These are phyloP conservation scores for Atherinomorus stipes DNA, from an alignment of 2,113 vertebrate genomes.

Conservation along the genomic window DNA sequence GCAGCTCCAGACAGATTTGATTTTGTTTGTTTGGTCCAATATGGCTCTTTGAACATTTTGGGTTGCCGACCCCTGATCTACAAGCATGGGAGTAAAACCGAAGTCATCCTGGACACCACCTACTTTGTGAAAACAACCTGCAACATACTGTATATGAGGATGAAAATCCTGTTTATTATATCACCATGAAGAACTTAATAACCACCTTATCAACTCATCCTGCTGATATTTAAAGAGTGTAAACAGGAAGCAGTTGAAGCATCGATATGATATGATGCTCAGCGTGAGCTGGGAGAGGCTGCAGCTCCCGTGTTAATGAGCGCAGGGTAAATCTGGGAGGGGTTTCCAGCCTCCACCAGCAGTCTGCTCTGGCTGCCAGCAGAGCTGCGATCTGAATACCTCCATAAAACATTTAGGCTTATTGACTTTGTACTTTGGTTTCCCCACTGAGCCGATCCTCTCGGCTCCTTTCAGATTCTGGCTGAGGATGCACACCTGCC, in stretches of 20 bases:
- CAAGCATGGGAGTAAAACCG: no score
- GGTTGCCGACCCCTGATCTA: no score
- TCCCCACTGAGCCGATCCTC: slow-evolving; percentile 74
- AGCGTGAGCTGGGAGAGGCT: slow-evolving; percentile 41
- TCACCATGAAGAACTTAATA: no score
- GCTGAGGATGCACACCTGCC: slow-evolving; percentile 72
- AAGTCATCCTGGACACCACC: no score
- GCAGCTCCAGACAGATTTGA: no score
- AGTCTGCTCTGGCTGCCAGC: slow-evolving; percentile 75
- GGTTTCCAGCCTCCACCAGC: slow-evolving; percentile 77
- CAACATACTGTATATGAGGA: background rate
- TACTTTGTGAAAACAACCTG: background rate
- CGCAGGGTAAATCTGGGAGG: slow-evolving; percentile 77
- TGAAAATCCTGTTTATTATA: no score
- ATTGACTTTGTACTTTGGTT: slow-evolving; percentile 85
- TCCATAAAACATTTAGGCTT: slow-evolving; percentile 92
- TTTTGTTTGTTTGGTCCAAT: no score
- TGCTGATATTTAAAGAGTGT: no score
- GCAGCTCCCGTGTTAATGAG: slow-evolving; percentile 71
- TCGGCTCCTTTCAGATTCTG: slow-evolving; percentile 74
- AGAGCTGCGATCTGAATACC: slow-evolving; percentile 90
- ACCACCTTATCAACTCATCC: no score
- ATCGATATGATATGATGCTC: background rate
- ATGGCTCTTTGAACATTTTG: no score
- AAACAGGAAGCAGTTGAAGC: no score